phyloP scores from a whole-genome alignment of 1,140 invertebrate genomes.

The Andricus grossulariae region DNA sequence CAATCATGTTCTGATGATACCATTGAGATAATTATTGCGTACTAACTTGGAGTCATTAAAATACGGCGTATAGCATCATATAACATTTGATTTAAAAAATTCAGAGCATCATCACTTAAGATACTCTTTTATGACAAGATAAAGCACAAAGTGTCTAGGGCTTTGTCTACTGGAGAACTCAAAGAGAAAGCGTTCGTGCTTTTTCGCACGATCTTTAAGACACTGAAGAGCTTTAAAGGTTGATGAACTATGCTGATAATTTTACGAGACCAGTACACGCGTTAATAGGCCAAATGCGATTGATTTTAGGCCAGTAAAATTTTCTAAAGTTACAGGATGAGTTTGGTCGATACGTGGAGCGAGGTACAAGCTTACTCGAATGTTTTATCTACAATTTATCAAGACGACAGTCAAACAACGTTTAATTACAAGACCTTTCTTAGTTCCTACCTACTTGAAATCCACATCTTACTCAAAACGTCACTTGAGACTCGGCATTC shows the following conservation, averaged over 20 bases:
- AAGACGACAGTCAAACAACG: neutral
- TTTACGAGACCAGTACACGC: constrained; percentile 36
- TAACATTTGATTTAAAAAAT: neutral
- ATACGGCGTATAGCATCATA: no score
- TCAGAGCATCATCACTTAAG: neutral
- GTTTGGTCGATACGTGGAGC: constrained; percentile 55
- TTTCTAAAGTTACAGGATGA: constrained; percentile 43
- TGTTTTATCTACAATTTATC: constrained; percentile 23
- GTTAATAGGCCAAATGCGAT: constrained; percentile 51
- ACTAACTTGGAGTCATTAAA: no score
- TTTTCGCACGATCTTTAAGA: constrained; percentile 9
- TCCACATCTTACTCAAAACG: neutral
- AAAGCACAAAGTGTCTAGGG: constrained; percentile 14
- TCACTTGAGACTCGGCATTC: neutral
- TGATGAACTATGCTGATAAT: constrained; percentile 49
- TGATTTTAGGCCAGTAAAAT: constrained; percentile 38
- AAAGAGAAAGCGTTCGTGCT: neutral
- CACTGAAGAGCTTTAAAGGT: constrained; percentile 49
- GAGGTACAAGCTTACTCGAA: constrained; percentile 24
- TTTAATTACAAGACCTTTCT: constrained; percentile 1
- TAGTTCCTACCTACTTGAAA: neutral
- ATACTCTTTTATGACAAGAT: neutral
- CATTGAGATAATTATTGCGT: no score
- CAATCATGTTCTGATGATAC: no score
- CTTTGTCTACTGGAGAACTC: neutral